phyloP scores from a whole-genome alignment of 2,888 invertebrate species.

The Choristoneura rosaceana region DNA sequence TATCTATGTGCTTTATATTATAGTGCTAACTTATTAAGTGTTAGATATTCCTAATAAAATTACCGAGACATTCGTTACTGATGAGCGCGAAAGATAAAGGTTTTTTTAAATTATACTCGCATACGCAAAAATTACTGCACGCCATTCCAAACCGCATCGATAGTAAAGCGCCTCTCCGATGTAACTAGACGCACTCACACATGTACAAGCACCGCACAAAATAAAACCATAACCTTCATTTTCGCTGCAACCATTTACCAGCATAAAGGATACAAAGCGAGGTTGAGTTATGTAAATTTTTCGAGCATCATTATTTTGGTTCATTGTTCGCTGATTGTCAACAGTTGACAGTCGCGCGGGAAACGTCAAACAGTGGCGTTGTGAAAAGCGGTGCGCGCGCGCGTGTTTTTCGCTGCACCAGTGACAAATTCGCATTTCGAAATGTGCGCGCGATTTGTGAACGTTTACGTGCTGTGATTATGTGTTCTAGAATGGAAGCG shows the following conservation, averaged over 20 bases:
- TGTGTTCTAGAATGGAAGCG: constrained; percentile 67
- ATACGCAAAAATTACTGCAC: background rate
- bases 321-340: constrained; percentile 61
- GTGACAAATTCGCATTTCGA: constrained; percentile 73
- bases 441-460: constrained; percentile 66
- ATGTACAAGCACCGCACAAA: background rate
- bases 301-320: constrained; percentile 57
- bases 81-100: no score
- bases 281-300: constrained; percentile 61
- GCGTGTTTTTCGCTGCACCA: constrained; percentile 70
- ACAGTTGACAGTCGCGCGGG: constrained; percentile 56
- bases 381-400: constrained; percentile 74
- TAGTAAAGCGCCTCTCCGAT: constrained; percentile 1
- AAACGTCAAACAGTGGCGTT: constrained; percentile 68
- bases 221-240: constrained; percentile 5
- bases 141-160: background rate
- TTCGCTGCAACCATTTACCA: constrained; percentile 3
- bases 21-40: no score
- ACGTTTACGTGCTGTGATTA: constrained; percentile 57
- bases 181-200: background rate
- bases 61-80: no score
- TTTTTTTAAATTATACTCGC: background rate
- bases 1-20: no score
- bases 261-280: constrained; percentile 12
- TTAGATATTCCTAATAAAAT: no score